Conservation (phyloP, 2,113 vertebrate species). For the cattle (Bos taurus) region DNA sequence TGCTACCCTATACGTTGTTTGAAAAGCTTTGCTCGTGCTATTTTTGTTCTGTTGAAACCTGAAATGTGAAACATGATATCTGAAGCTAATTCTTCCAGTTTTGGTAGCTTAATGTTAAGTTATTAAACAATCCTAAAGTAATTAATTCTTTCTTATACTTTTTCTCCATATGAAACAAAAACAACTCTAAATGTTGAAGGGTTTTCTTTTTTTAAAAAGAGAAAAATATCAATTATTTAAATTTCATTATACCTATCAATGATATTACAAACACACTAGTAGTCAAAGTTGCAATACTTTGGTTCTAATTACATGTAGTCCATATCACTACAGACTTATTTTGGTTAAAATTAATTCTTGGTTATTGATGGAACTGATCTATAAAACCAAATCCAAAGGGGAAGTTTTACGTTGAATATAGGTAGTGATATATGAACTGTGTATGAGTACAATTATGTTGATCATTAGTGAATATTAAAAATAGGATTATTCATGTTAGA, state of each 20-base stretch:
- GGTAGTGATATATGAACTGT: background rate
- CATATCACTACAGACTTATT: background rate
- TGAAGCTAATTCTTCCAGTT: background rate
- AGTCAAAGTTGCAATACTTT: background rate
- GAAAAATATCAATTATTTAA: background rate
- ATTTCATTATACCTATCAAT: background rate
- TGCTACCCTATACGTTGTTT: background rate
- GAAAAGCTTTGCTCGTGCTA: constrained; percentile 4
- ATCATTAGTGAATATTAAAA: background rate
- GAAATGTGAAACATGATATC: background rate
- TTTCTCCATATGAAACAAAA: background rate
- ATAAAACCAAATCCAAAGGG: background rate
- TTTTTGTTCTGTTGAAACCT: background rate
- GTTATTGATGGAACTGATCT: background rate
- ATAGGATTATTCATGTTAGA: background rate
- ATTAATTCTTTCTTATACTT: background rate
- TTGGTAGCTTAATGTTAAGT: background rate
- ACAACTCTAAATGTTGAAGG: background rate
- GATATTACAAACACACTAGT: background rate
- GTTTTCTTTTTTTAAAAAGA: background rate
- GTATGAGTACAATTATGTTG: background rate
- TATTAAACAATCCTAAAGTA: background rate
- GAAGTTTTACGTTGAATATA: background rate
- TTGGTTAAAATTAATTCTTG: background rate
- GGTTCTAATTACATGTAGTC: background rate